Percentiles rank a stretch among this genome's conserved stretches.
These are phyloP conservation scores for Lordiphosa clarofinis DNA, from an alignment of 1,140 invertebrate species.

Conservation along the genomic window DNA sequence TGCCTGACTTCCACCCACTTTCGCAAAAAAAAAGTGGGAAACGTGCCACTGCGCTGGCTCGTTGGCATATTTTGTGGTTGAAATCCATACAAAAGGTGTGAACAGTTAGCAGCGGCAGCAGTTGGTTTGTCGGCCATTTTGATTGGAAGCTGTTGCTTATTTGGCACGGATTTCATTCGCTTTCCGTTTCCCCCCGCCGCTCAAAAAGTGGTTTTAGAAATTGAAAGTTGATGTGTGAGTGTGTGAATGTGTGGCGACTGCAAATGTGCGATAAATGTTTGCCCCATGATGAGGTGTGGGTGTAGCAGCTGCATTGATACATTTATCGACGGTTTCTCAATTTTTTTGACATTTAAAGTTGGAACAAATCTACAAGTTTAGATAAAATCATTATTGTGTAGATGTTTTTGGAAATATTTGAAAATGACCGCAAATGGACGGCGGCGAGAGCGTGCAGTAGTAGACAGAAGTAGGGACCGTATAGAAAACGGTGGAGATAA, in stretches of 20 bases:
- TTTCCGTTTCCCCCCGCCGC: background rate
- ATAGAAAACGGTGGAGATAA: too few relatives aligned
- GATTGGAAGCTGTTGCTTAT: constrained; percentile 4
- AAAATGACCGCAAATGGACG: too few relatives aligned
- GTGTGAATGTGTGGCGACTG: constrained; percentile 1
- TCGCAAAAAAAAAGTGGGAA: background rate
- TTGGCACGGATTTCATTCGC: constrained; percentile 14
- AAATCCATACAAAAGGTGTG: constrained; percentile 10
- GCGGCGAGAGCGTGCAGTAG: too few relatives aligned
- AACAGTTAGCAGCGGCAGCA: background rate
- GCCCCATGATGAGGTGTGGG: too few relatives aligned
- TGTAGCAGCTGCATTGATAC: background rate
- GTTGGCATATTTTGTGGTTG: constrained; percentile 16
- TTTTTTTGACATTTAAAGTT: constrained; percentile 5
- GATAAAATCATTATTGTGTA: too few relatives aligned
- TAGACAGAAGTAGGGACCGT: too few relatives aligned
- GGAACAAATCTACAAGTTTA: background rate
- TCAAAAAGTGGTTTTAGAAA: constrained; percentile 8
- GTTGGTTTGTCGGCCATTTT: constrained; percentile 2
- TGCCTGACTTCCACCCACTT: too few relatives aligned
- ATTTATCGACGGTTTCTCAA: constrained; percentile 1
- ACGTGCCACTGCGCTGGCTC: background rate
- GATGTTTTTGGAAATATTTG: too few relatives aligned
- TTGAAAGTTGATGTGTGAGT: constrained; percentile 5
- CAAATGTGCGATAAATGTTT: constrained; percentile 15